phyloP scores from a whole-genome alignment of 2,113 vertebrate species.

The Atrichornis clamosus region DNA sequence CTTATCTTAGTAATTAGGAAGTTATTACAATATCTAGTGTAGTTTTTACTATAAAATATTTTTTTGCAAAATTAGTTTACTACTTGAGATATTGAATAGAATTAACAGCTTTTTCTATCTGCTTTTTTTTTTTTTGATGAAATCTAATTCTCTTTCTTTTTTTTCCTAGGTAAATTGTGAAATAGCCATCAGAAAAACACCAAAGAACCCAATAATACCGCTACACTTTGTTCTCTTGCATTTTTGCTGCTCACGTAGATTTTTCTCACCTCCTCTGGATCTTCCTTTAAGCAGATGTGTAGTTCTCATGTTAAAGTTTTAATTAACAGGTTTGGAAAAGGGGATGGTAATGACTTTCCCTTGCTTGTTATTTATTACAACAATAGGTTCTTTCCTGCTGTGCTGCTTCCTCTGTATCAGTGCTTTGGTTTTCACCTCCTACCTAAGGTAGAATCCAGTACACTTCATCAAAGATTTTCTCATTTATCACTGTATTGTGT shows the following conservation, averaged over 20 bases:
- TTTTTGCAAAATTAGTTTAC: not conserved
- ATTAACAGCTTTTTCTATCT: not conserved
- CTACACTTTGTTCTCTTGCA: not conserved
- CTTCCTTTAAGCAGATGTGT: not conserved
- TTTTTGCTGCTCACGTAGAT: not conserved
- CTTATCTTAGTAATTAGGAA: not conserved
- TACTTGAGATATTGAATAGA: not conserved
- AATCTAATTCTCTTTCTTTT: not conserved
- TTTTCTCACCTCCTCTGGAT: not conserved
- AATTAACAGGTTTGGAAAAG: not conserved
- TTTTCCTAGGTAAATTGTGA: not conserved
- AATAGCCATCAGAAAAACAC: not conserved
- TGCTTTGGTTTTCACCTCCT: not conserved
- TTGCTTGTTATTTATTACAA: not conserved
- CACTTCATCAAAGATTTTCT: not conserved
- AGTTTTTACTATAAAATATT: not conserved
- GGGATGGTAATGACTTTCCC: not conserved
- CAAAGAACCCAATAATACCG: not conserved
- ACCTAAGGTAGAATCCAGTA: not conserved
- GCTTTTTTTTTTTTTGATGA: not conserved
- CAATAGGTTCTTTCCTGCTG: not conserved
- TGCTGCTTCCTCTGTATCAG: fast-evolving
- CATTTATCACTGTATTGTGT: not conserved
- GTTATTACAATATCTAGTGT: not conserved
- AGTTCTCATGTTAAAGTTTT: not conserved